Conservation (phyloP, 2,888 invertebrate species). For the Linyphia triangularis region DNA sequence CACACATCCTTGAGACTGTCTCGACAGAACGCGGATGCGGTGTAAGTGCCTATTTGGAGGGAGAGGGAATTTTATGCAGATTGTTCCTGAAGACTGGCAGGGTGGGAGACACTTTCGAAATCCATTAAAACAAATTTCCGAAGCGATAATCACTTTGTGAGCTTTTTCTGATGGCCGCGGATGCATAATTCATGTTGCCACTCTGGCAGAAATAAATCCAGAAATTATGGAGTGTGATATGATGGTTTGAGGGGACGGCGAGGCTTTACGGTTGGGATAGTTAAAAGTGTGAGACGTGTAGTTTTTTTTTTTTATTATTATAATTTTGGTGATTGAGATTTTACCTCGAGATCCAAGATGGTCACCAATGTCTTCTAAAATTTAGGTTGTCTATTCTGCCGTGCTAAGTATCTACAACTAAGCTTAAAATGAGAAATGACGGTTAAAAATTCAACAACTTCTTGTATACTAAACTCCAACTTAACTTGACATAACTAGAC, state of each 20-base stretch:
- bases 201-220: conserved; percentile 2
- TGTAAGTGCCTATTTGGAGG: background rate
- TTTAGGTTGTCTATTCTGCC: too few relatives aligned
- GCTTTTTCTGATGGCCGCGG: conserved; percentile 55
- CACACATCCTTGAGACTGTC: background rate
- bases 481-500: too few relatives aligned
- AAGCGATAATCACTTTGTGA: conserved; percentile 64
- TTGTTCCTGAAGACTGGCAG: background rate
- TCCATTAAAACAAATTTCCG: conserved; percentile 58
- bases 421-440: too few relatives aligned
- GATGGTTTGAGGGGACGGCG: too few relatives aligned
- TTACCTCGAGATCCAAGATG: too few relatives aligned
- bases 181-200: conserved; percentile 54
- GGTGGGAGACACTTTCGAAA: background rate
- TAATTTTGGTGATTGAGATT: background rate
- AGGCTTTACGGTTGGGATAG: background rate
- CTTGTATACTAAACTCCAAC: too few relatives aligned
- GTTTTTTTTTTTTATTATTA: background rate
- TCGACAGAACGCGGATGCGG: background rate
- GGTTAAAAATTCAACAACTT: too few relatives aligned
- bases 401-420: too few relatives aligned
- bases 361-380: too few relatives aligned
- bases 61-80: background rate
- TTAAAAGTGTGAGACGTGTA: background rate
- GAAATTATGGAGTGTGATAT: conserved; percentile 28